Percentiles rank a stretch among this genome's conserved stretches.
Evolutionary conservation across 2,797 vertebrate species (phyloP).

Genomic region (Onychomys leucogaster): DNA sequence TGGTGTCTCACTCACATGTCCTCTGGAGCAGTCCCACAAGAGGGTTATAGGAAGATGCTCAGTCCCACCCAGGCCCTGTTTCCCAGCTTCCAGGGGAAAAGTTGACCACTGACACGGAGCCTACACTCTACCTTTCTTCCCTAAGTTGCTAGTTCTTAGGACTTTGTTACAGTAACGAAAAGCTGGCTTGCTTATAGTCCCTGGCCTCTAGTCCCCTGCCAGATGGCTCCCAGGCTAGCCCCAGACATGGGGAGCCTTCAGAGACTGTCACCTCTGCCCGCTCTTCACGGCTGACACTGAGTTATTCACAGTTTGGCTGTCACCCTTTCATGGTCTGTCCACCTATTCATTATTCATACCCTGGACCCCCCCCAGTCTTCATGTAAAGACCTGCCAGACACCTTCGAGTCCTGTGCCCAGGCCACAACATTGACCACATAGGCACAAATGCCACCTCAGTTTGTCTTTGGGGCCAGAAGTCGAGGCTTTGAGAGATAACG

Average conservation of each 20-base stretch:
- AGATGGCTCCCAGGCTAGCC: background rate
- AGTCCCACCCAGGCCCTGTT: background rate
- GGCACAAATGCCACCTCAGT: background rate
- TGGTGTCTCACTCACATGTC: background rate
- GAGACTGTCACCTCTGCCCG: background rate
- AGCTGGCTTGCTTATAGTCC: background rate
- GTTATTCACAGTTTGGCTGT: background rate
- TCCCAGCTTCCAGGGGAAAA: background rate
- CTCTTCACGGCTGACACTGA: background rate
- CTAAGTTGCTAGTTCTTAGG: background rate
- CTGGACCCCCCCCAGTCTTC: background rate
- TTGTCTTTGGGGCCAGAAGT: background rate
- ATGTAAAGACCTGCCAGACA: background rate
- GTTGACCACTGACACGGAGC: background rate
- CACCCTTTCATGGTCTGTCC: background rate
- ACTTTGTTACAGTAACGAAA: background rate
- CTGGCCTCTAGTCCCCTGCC: background rate
- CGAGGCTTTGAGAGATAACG: background rate
- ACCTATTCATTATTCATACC: background rate
- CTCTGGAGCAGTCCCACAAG: background rate
- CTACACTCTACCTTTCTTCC: background rate
- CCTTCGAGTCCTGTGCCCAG: background rate
- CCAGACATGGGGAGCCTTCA: background rate
- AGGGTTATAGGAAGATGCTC: background rate
- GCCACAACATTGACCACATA: background rate